Percentiles rank a stretch among this genome's conserved stretches.
These are phyloP conservation scores for Psittacus erithacus DNA, from an alignment of 2,113 vertebrate genomes.

Conservation along the genomic window DNA sequence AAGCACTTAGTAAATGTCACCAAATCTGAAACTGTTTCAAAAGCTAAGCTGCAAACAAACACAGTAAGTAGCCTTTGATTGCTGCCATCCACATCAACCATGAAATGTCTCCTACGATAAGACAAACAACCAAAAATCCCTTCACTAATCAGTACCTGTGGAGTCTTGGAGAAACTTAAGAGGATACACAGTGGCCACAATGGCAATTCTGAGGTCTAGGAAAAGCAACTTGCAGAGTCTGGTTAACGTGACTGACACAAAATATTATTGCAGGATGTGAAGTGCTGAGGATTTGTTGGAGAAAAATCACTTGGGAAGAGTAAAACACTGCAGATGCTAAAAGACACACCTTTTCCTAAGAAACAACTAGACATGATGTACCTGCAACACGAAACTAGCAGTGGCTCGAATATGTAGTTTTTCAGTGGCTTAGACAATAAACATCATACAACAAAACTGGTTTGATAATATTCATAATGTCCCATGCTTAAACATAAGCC, in stretches of 20 bases:
- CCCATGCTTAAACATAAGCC: neutral
- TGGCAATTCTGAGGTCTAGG: neutral
- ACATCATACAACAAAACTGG: neutral
- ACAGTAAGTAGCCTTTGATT: neutral
- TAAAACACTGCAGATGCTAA: neutral
- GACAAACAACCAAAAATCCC: neutral
- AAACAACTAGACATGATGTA: neutral
- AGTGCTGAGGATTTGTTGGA: neutral
- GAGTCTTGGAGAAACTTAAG: neutral
- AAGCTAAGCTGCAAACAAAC: neutral
- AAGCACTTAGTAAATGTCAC: accelerated
- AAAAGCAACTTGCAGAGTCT: neutral
- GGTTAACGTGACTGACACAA: neutral
- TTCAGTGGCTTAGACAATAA: neutral
- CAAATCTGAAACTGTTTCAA: neutral
- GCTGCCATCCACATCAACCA: neutral
- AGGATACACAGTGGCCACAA: neutral
- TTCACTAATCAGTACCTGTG: neutral
- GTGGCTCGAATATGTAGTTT: accelerated
- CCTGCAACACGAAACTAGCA: neutral
- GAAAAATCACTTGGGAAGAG: neutral
- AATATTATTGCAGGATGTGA: neutral
- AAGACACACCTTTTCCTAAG: neutral
- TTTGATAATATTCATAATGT: neutral
- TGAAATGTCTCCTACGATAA: neutral